Base-by-base conservation (phyloP, 2,888 invertebrate genomes). In the Dexiosoma caninum region DNA sequence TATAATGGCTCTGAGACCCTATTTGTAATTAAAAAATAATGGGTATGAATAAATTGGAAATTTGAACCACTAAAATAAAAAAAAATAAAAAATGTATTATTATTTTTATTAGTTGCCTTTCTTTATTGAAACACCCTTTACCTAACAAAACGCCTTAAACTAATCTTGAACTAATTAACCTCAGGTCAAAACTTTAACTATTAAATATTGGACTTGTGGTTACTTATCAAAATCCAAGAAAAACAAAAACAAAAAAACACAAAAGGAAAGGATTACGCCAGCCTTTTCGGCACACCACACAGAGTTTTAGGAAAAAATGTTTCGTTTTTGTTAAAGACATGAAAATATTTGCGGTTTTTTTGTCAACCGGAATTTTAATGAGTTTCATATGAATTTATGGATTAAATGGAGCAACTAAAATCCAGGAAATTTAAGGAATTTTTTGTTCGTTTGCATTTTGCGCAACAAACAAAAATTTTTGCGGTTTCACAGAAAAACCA, bases 401-500 rank as follows among this genome's bases (percentile, higher is more conserved):
- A 71, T 40, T 66, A 37, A 57, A 51, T 75, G 32, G 9, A n/a
- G 9, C 27, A 16, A 42, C 27, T 64, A 66, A 51, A 57, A 53
- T 72, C 23, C 9, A 42, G 44, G 44, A 70, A 44, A 60, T 59
- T 79, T 57, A 70, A 30, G 49, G n/a, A 66, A 32, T 60, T 62
- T 32, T 19, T 12, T 6, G n/a, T 62, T 27, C 12, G n/a, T n/a
- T n/a, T n/a, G n/a, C n/a, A 23, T 23, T 44, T 55, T 51, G 1
- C n/a, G 30, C 12, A 53, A 55, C 21, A 14, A 62, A 69, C 32
- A 64, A 42, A 19, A 42, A 44, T 72, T 10, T 46, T 12, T 79
- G 78, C 57, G 77, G 70, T 64, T 66, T 46, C 14, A 35, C 44
- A 37, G 23, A 40, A 77, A 83, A 83, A 83, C 84, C 83, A 79